Evolutionary conservation across 2,888 invertebrate species (phyloP).

Genomic region (Ophonus ardosiacus): DNA sequence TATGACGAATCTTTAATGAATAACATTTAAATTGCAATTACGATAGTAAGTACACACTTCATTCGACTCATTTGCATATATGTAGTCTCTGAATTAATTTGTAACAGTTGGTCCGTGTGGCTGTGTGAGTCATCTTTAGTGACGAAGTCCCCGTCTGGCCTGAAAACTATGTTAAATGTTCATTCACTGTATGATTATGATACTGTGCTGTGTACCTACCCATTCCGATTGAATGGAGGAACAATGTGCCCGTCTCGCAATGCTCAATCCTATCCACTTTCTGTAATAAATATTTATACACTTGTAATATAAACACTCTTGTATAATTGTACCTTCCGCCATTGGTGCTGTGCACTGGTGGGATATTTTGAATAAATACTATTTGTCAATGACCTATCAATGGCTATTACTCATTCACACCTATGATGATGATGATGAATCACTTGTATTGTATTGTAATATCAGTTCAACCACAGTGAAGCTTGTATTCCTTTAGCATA

Average conservation of each 20-base stretch:
- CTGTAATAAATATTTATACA: conserved; percentile 63
- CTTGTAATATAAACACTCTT: conserved; percentile 57
- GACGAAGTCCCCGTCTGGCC: not conserved
- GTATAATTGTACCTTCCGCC: conserved; percentile 61
- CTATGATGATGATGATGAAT: not conserved
- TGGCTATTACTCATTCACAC: not conserved
- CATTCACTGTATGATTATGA: conserved; percentile 32
- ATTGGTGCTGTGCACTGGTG: conserved; percentile 54
- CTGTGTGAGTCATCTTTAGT: not conserved
- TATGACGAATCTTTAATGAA: no score
- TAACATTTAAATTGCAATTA: no score
- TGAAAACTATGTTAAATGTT: conserved; percentile 28
- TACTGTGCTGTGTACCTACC: conserved; percentile 12
- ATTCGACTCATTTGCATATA: no score
- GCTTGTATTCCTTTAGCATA: no score
- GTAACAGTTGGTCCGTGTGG: no score
- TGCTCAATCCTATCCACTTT: conserved; percentile 57
- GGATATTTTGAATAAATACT: conserved; percentile 62
- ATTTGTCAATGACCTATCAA: conserved; percentile 53
- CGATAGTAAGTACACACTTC: no score
- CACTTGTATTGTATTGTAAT: no score
- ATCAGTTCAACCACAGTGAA: no score
- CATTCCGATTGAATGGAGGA: conserved; percentile 7
- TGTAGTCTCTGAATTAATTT: no score
- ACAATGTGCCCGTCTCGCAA: conserved; percentile 55